Base-by-base conservation (phyloP, 2,797 vertebrate species). In the Xyrichtys novacula region DNA sequence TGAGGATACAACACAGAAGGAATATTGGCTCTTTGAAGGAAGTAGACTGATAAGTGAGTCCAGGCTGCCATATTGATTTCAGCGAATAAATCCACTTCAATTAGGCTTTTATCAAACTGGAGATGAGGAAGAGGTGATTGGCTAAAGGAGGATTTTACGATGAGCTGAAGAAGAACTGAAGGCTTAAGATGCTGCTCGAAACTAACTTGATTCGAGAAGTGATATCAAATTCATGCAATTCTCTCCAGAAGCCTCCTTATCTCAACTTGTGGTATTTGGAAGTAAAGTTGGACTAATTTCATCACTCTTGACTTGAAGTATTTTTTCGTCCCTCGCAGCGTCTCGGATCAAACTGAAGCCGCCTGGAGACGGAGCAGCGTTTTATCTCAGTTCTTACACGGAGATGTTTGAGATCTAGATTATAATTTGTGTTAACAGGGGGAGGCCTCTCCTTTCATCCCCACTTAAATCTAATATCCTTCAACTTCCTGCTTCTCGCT, bases 401-500 rank as follows among this genome's bases (percentile, higher is more conserved):
- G 8, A 65, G 47, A 80, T 59, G 38, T 81, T 43, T 40, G 44
- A 82, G 67, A 76, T 59, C 68, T 31, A 43, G 38, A 52, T 65
- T 79, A 36, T 85, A 75, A 85, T 80, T 74, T 62, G 66, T 76
- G 74, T 72, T 86, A 85, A 85, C 54, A 49, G 59, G 53, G 64
- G 71, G 50, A 76, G 72, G 74, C 60, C 56, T 71, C 65, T 80
- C 47, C 74, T 80, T 78, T 82, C 71, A 80, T 58, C 63, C 8
- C 71, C 78, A 80, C 73, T 88, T 81, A 83, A 76, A 75, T 80
- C 72, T 77, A 83, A 85, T 84, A 83, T 74, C 78, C 85, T 65
- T 74, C 58, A 78, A 50, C 80, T 60, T 81, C 66, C 25, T 40
- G 6, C 58, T 67, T 59, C 52, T 48, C 25, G 26, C 78, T 81